These are phyloP conservation scores for Glareola pratincola DNA, from an alignment of 2,113 vertebrate species.

Conservation along the genomic window DNA sequence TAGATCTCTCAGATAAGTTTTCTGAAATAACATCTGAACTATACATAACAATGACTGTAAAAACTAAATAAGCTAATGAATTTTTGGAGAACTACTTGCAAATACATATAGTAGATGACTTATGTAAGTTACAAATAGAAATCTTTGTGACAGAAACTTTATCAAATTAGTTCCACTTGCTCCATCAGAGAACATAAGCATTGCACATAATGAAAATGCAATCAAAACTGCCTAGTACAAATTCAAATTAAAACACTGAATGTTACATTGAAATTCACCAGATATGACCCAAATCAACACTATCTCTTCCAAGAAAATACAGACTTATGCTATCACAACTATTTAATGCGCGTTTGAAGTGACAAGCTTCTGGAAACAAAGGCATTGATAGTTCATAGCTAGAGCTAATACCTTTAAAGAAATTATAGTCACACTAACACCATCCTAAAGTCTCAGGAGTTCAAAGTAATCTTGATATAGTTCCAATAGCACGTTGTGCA, in stretches of 20 bases:
- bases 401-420: background rate
- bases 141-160: background rate
- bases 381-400: background rate
- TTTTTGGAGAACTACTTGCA: background rate
- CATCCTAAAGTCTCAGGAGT: background rate
- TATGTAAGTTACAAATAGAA: background rate
- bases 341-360: background rate
- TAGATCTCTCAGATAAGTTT: background rate
- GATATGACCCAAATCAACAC: background rate
- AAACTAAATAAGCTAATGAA: background rate
- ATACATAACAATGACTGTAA: background rate
- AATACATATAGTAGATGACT: background rate
- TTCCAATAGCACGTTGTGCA: background rate
- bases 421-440: background rate
- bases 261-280: background rate
- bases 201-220: background rate
- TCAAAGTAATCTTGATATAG: background rate
- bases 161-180: fast-evolving
- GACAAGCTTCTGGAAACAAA: background rate
- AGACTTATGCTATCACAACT: background rate
- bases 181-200: background rate
- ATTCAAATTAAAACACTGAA: background rate
- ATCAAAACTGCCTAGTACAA: background rate
- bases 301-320: background rate
- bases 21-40: background rate